Evolutionary conservation across 2,113 vertebrate genomes (phyloP), one percentile per base, ranked within the genome.

Genomic region (Herpailurus yagouaroundi): DNA sequence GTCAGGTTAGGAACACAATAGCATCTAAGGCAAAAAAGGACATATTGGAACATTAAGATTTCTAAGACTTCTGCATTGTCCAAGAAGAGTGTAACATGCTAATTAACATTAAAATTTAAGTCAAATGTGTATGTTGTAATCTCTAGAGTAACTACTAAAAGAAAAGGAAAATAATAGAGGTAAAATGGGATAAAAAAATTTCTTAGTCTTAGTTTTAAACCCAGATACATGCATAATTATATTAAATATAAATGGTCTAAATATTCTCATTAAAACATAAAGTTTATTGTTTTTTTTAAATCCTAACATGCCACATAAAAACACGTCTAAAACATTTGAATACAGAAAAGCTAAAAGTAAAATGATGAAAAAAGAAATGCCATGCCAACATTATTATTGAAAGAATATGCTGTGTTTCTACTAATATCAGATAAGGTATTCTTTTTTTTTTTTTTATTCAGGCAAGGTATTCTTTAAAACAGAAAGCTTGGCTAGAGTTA

Each of bases 241-340:
- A 97, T 80, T 91, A 93, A 93, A 41, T 60, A 81, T 89, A 91
- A 96, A 63, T 80, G 38, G 19, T 31, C 63, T 85, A 95, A 85
- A 89, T 77, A 97, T 79, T 95, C 7, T 36, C 83, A 63, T 29
- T 50, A 94, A 96, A 95, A 92, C 13, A 69, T 1, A 77, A 81
- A 76, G 19, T 12, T 55, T 76, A 60, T 55, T 50, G 5, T 52
- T 3, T 86, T 81, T 82, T 73, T 73, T 36, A 18, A 64, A 50
- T 50, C 1, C n/a, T 48, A 89, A 71, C 3, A 81, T 29, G 7
- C 29, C 36, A 91, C 50, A 87, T 84, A 91, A 95, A 89, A 33
- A 92, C 11, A 69, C 14, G 76, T 45, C 4, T 71, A 77, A 95
- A 82, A 57, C 23, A 89, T n/a, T 31, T n/a, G 21, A 68, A 76